These are phyloP conservation scores for Enteromius viviparus DNA, from an alignment of 2,797 vertebrate genomes.

Conservation along the genomic window DNA sequence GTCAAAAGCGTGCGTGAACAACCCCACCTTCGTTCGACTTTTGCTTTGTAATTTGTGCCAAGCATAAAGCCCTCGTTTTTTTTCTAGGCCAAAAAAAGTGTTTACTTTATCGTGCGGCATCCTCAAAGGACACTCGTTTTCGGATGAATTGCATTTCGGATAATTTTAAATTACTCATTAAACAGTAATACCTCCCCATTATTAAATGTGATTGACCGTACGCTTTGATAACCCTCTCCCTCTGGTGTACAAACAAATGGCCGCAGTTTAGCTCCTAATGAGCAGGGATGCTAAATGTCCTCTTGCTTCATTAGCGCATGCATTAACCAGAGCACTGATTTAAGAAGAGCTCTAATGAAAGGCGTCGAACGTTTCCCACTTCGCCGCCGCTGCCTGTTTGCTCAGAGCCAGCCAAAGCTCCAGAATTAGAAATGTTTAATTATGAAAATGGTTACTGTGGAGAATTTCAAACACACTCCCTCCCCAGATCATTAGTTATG, in stretches of 20 bases:
- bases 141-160: conserved; percentile 38
- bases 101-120: conserved; percentile 65
- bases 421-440: conserved; percentile 98
- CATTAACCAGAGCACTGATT: conserved; percentile 67
- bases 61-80: conserved; percentile 18
- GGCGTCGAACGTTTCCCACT: conserved; percentile 78
- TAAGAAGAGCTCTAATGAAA: conserved; percentile 84
- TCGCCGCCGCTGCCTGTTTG: conserved; percentile 83
- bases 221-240: conserved; percentile 70
- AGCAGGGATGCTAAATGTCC: conserved; percentile 75
- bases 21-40: conserved; percentile 49
- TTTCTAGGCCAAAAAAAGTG: conserved; percentile 50
- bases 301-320: conserved; percentile 78
- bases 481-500: conserved; percentile 95
- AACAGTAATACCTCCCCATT: conserved; percentile 76
- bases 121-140: conserved; percentile 65
- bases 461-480: conserved; percentile 94
- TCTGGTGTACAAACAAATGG: conserved; percentile 76
- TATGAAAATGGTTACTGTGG: conserved; percentile 95
- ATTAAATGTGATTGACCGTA: conserved; percentile 68
- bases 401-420: conserved; percentile 93
- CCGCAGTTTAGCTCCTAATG: conserved; percentile 76
- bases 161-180: conserved; percentile 64
- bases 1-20: conserved; percentile 32
- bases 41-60: conserved; percentile 59